These are phyloP conservation scores for Acanthopagrus latus DNA, from an alignment of 2,797 vertebrate genomes.

Conservation along the genomic window DNA sequence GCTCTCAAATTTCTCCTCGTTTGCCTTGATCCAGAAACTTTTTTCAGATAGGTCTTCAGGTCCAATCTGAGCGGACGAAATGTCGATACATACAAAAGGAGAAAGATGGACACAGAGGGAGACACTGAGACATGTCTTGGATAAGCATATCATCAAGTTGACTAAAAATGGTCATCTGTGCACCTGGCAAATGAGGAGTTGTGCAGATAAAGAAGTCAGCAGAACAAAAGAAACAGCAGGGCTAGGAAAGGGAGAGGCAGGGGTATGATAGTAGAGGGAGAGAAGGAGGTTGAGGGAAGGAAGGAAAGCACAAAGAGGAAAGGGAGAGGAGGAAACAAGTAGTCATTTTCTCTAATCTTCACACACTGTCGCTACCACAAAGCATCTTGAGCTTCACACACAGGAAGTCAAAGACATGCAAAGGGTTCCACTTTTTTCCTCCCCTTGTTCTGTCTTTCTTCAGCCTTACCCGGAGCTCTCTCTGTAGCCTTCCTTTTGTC, in stretches of 20 bases:
- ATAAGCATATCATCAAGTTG: slow-evolving; percentile 46
- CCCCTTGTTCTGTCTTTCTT: slow-evolving; percentile 14
- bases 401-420: slow-evolving; percentile 44
- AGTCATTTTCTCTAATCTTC: slow-evolving; percentile 70
- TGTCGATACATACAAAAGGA: slow-evolving; percentile 5
- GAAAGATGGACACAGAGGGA: not conserved
- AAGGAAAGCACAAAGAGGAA: slow-evolving; percentile 40
- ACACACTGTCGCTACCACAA: slow-evolving; percentile 46
- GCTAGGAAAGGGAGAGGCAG: slow-evolving; percentile 38
- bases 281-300: slow-evolving; percentile 37
- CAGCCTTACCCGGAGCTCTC: slow-evolving; percentile 20
- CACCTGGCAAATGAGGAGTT: slow-evolving; percentile 47
- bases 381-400: slow-evolving; percentile 55
- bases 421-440: slow-evolving; percentile 18
- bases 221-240: slow-evolving; percentile 48
- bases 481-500: slow-evolving; percentile 21
- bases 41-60: slow-evolving; percentile 89
- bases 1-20: slow-evolving; percentile 90
- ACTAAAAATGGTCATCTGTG: slow-evolving; percentile 39
- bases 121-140: slow-evolving; percentile 28
- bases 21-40: slow-evolving; percentile 91
- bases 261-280: slow-evolving; percentile 25
- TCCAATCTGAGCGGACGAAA: slow-evolving; percentile 81
- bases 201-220: slow-evolving; percentile 34
- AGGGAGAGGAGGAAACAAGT: slow-evolving; percentile 44